phyloP scores from a whole-genome alignment of 1,140 invertebrate genomes.

The Chymomyza costata region DNA sequence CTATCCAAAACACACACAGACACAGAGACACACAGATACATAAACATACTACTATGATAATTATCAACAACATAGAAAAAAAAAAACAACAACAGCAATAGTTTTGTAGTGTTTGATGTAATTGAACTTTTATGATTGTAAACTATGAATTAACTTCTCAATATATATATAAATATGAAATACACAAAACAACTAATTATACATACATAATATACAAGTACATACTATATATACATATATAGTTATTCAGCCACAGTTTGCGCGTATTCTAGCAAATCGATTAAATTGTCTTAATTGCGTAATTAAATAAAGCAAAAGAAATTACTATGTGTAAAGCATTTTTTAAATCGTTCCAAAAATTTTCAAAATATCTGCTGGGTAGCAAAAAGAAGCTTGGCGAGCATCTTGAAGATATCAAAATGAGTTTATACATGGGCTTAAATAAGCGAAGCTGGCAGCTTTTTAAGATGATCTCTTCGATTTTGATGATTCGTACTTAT shows the following conservation, averaged over 20 bases:
- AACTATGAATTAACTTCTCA: slow-evolving; percentile 67
- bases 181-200: too few relatives aligned
- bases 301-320: slow-evolving; percentile 52
- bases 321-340: slow-evolving; percentile 9
- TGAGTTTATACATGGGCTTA: too few relatives aligned
- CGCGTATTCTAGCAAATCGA: slow-evolving; percentile 59
- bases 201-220: too few relatives aligned
- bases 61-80: slow-evolving; percentile 1
- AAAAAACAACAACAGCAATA: slow-evolving; percentile 41
- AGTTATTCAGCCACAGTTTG: slow-evolving; percentile 57
- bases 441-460: too few relatives aligned
- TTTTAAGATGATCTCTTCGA: too few relatives aligned
- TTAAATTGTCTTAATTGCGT: slow-evolving; percentile 67
- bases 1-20: slow-evolving; percentile 22
- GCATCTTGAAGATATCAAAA: too few relatives aligned
- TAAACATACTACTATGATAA: slow-evolving; percentile 24
- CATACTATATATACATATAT: slow-evolving; percentile 46
- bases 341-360: slow-evolving; percentile 3
- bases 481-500: too few relatives aligned
- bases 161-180: slow-evolving; percentile 58
- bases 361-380: too few relatives aligned
- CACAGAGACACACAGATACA: slow-evolving; percentile 29
- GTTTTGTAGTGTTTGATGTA: slow-evolving; percentile 70
- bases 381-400: too few relatives aligned
- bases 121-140: slow-evolving; percentile 72